Percentiles rank a stretch among this genome's conserved stretches.
Conservation (phyloP, 92 coral and sea anemone species). For the Phenganax stokvisi region DNA sequence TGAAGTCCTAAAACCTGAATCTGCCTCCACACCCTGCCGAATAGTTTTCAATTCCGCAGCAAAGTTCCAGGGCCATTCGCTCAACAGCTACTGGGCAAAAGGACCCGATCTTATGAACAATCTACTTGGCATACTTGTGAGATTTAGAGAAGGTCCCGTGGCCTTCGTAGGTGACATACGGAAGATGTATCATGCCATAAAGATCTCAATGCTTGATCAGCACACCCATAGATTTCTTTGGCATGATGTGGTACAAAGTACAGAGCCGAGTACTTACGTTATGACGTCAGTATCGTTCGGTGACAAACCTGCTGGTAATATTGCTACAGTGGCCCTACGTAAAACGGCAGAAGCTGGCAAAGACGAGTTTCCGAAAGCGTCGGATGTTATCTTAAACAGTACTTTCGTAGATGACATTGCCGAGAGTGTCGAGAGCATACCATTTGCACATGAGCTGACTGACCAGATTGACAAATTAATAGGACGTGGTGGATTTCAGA, state of each 20-base stretch:
- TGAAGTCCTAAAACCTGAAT: conserved; percentile 42
- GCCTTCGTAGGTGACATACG: conserved; percentile 39
- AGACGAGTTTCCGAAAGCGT: conserved; percentile 18
- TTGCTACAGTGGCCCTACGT: conserved; percentile 49
- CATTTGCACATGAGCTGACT: neutral
- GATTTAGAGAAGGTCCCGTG: conserved; percentile 42
- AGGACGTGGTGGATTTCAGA: conserved; percentile 44
- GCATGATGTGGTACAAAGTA: conserved; percentile 40
- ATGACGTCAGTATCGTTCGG: conserved; percentile 53
- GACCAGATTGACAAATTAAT: conserved; percentile 23
- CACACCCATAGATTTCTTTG: conserved; percentile 55
- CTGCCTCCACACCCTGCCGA: conserved; percentile 51
- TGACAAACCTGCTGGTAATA: conserved; percentile 49
- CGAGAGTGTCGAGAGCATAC: neutral
- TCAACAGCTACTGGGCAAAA: conserved; percentile 40
- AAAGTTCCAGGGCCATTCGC: conserved; percentile 41
- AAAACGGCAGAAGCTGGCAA: conserved; percentile 39
- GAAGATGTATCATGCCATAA: conserved; percentile 46
- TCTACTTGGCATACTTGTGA: conserved; percentile 44
- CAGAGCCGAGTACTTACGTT: conserved; percentile 44
- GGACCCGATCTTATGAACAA: conserved; percentile 39
- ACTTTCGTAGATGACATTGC: conserved; percentile 33
- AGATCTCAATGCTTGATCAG: conserved; percentile 41
- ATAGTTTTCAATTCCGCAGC: conserved; percentile 56
- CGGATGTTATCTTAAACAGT: conserved; percentile 1